Conservation (phyloP, 2,797 vertebrate species). For the Pyrocephalus nanus region DNA sequence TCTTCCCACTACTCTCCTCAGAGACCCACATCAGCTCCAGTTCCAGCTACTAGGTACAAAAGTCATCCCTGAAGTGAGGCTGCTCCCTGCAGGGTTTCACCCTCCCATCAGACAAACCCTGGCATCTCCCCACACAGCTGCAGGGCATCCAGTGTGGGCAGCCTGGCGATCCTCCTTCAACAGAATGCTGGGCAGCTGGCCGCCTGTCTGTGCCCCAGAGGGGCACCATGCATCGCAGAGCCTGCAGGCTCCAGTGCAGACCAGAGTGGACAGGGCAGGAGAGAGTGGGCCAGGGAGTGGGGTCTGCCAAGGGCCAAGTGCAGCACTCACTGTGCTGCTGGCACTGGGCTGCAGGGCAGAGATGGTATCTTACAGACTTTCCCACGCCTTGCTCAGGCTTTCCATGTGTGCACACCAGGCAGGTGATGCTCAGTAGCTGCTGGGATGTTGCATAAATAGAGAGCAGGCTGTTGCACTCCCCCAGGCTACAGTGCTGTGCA, state of each 20-base stretch:
- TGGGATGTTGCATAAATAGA: background rate
- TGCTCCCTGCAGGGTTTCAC: background rate
- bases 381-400: background rate
- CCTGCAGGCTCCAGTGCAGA: accelerated
- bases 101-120: background rate
- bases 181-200: background rate
- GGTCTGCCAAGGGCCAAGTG: background rate
- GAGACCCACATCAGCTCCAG: background rate
- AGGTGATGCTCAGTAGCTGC: background rate
- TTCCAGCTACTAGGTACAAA: background rate
- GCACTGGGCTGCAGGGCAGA: background rate
- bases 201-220: accelerated
- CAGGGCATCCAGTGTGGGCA: background rate
- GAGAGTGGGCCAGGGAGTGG: background rate
- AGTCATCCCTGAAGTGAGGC: background rate
- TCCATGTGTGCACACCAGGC: background rate
- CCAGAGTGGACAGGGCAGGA: background rate
- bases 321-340: accelerated
- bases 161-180: background rate
- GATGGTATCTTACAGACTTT: conserved; percentile 58
- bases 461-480: background rate
- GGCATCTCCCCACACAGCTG: background rate
- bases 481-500: accelerated
- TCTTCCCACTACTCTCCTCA: background rate
- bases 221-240: accelerated